A percentile compares a stretch with the other conserved stretches of the same genome.
Evolutionary conservation across 1,140 invertebrate species (phyloP).

Genomic region (Bombus confusus): DNA sequence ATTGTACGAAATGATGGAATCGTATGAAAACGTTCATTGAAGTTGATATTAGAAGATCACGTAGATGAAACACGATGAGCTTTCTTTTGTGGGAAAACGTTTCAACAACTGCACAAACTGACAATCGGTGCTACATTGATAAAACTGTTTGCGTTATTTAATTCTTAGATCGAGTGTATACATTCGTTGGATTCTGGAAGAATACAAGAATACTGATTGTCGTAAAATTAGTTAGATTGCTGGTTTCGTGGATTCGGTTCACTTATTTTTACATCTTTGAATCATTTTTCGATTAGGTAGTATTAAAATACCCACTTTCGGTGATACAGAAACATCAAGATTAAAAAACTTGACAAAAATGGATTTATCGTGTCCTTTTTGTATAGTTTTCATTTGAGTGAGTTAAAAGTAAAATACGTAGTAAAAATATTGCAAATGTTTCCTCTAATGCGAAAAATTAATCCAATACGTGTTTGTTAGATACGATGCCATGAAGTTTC

Average conservation of each 20-base stretch:
- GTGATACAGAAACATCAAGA: neutral
- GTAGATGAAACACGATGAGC: too few relatives aligned
- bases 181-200: too few relatives aligned
- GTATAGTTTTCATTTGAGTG: neutral
- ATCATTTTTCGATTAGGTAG: neutral
- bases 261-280: neutral
- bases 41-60: too few relatives aligned
- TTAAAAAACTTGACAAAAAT: neutral
- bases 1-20: neutral
- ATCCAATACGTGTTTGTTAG: neutral
- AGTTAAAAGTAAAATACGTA: neutral
- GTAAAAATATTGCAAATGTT: neutral
- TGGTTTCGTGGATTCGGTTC: neutral
- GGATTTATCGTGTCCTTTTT: neutral
- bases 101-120: too few relatives aligned
- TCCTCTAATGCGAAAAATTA: neutral
- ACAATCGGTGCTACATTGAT: too few relatives aligned
- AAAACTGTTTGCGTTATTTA: too few relatives aligned
- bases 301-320: neutral
- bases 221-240: too few relatives aligned
- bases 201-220: too few relatives aligned
- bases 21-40: too few relatives aligned
- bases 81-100: too few relatives aligned
- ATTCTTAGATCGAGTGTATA: too few relatives aligned
- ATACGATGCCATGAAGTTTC: neutral